phyloP scores from a whole-genome alignment of 2,113 vertebrate genomes.

The Anthoscopus minutus region DNA sequence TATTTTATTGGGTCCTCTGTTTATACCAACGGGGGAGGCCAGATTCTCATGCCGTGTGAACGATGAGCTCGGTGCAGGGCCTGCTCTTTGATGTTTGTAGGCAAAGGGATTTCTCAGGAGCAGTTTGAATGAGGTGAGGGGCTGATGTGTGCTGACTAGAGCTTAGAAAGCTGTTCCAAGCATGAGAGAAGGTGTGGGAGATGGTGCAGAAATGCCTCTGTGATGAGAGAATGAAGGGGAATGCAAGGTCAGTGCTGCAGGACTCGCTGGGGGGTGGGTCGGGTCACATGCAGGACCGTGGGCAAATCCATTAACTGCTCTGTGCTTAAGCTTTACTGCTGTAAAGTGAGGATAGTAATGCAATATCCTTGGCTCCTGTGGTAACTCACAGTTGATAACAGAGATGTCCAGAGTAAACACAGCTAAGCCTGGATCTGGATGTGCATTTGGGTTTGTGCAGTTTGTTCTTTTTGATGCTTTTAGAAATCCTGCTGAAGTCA shows the following conservation, averaged over 20 bases:
- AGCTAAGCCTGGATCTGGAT: conserved; percentile 44
- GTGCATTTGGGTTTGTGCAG: neutral
- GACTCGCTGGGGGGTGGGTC: conserved; percentile 5
- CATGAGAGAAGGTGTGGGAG: conserved; percentile 62
- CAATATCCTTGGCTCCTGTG: conserved; percentile 47
- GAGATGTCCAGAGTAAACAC: conserved; percentile 42
- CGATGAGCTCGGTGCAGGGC: neutral
- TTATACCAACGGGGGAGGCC: neutral
- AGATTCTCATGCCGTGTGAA: conserved; percentile 15
- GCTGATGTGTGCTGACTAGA: conserved; percentile 57
- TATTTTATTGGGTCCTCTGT: neutral
- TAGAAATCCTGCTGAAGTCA: neutral
- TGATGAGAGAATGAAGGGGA: conserved; percentile 61
- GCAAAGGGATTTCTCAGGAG: conserved; percentile 46
- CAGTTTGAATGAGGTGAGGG: conserved; percentile 57
- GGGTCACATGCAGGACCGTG: neutral
- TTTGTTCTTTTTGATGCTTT: neutral
- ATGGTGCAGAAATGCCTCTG: conserved; percentile 61
- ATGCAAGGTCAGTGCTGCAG: conserved; percentile 46
- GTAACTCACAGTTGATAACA: conserved; percentile 55
- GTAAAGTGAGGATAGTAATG: conserved; percentile 21
- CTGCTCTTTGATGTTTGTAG: conserved; percentile 47
- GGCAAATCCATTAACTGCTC: conserved; percentile 57
- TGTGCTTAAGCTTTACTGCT: conserved; percentile 37
- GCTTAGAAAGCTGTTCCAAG: conserved; percentile 54